Evolutionary conservation across 2,113 vertebrate genomes (phyloP), one percentile per base, ranked within the genome.

Genomic region (Strix aluco): DNA sequence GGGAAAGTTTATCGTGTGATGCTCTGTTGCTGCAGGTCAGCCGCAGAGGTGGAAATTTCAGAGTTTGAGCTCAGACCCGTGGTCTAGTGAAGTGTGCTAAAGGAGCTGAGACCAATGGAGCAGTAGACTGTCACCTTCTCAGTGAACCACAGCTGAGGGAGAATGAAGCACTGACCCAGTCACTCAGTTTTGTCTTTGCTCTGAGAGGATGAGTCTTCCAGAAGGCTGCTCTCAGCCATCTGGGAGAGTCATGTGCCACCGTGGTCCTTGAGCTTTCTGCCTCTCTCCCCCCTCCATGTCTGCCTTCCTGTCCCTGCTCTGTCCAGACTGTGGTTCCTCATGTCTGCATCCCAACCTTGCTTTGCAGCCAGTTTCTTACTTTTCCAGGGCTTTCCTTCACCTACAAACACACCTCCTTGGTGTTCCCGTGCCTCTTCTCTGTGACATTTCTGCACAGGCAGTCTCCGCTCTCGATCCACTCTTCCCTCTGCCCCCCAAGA

Each of bases 401-500:
- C 21, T 74, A 5, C 21, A 83, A 23, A 73, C 23, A 32, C 58
- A 44, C 16, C 10, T 44, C 25, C 17, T 52, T 49, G 40, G 2
- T 66, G 16, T 58, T 81, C 25, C 42, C 4, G 0, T 74, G 36
- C 30, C 44, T 72, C 12, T 52, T 82, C 22, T 54, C 27, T 36
- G 11, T 13, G n/a, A 25, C 73, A 27, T 59, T 77, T 65, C 51
- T 38, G 32, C 46, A 29, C 0, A 1, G 16, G 71, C n/a, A 6
- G 0, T 25, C n/a, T 32, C 40, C 6, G n/a, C 8, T 30, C 22
- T 52, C 1, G 1, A 11, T 58, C 72, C 29, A 21, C 19, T 75
- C 47, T 81, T 62, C 25, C 13, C 46, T n/a, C 14, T 34, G 6
- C 5, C 9, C 6, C 17, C 11, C 30, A 47, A 20, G 8, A 29